Conservation (phyloP, 64 coral and sea anemone genomes). For the Catalaphyllia jardinei region DNA sequence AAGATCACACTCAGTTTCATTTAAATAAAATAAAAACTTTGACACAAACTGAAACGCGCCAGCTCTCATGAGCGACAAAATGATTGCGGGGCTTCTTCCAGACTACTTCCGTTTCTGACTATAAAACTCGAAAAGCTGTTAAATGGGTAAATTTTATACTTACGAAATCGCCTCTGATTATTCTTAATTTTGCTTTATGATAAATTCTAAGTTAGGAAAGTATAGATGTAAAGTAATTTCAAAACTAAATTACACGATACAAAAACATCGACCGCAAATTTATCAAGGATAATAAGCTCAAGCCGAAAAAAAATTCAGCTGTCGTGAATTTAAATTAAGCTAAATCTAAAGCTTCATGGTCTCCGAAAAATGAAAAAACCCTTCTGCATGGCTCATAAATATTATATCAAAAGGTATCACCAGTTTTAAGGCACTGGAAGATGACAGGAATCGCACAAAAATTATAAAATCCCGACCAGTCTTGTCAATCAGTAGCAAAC, state of each 20-base stretch:
- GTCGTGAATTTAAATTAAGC: conserved; percentile 16
- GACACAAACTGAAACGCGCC: background rate
- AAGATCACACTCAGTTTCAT: background rate
- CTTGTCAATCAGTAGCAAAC: background rate
- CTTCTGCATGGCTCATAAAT: background rate
- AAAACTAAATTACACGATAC: background rate
- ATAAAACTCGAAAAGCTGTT: background rate
- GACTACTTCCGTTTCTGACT: background rate
- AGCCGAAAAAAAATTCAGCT: background rate
- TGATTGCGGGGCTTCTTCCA: background rate
- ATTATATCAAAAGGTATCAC: background rate
- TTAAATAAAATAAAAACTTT: background rate
- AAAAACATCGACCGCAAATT: background rate
- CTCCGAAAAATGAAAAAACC: background rate
- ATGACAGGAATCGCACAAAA: background rate
- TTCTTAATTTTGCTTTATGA: no score
- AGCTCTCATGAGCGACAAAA: background rate
- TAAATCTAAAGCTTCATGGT: background rate
- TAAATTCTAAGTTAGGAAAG: no score
- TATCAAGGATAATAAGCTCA: background rate
- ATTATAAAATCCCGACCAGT: background rate
- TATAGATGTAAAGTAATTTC: background rate
- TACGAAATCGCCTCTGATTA: no score
- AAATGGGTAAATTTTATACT: no score
- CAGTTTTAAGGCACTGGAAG: background rate